Conservation (phyloP, 1,140 invertebrate species). For the Samia ricini region DNA sequence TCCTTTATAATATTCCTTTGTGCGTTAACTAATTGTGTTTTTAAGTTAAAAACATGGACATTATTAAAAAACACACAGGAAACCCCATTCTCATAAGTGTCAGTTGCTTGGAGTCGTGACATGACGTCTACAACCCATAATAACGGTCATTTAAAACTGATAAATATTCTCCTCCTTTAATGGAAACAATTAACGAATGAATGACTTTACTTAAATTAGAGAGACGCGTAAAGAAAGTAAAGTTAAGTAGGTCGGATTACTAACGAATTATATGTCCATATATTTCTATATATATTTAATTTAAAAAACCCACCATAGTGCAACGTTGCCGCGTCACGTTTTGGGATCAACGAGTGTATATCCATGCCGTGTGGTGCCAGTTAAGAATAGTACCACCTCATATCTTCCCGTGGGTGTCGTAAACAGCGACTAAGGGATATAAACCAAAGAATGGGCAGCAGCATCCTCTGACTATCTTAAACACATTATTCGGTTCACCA, state of each 20-base stretch:
- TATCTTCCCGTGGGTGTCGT: too few species aligned
- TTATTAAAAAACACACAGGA: neutral
- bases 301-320: too few species aligned
- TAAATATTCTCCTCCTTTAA: conserved; percentile 7
- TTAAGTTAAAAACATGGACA: neutral
- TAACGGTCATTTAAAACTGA: conserved; percentile 12
- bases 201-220: neutral
- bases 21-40: neutral
- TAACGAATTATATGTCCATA: neutral
- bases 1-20: neutral
- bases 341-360: too few species aligned
- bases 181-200: neutral
- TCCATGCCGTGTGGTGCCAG: too few species aligned
- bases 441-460: too few species aligned
- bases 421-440: too few species aligned
- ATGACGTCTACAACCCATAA: neutral
- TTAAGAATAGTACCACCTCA: too few species aligned
- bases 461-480: too few species aligned
- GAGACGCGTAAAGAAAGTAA: neutral
- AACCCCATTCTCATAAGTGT: conserved; percentile 5
- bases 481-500: too few species aligned
- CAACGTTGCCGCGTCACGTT: too few species aligned
- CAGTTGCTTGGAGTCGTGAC: conserved; percentile 13
- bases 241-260: neutral
- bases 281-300: too few species aligned